phyloP scores from a whole-genome alignment of 2,888 invertebrate species.

The Amorpha juglandis region DNA sequence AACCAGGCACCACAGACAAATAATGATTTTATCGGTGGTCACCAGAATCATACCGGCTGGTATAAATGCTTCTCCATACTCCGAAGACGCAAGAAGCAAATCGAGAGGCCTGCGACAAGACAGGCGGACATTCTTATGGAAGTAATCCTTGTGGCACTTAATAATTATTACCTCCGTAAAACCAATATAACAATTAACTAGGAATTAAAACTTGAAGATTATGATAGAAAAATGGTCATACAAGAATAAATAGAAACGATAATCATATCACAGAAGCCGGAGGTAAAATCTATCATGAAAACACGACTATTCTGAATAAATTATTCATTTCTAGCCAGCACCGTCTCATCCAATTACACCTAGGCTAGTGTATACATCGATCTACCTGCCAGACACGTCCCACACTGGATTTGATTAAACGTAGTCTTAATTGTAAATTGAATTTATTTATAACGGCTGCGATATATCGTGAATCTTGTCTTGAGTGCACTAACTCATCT shows the following conservation, averaged over 20 bases:
- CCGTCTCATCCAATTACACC: constrained; percentile 8
- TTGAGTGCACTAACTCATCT: not conserved
- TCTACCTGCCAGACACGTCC: constrained; percentile 20
- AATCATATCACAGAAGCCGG: not conserved
- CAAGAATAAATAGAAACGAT: not conserved
- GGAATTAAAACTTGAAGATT: not conserved
- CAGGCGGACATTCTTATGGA: no score
- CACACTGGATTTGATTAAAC: constrained; percentile 9
- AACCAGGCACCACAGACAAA: no score
- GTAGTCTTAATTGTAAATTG: not conserved
- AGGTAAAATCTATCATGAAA: constrained; percentile 4
- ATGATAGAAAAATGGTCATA: not conserved
- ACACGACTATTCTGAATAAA: not conserved
- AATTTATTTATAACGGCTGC: not conserved
- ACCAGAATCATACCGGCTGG: no score
- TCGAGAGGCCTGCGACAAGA: no score
- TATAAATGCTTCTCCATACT: no score
- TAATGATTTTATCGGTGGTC: no score
- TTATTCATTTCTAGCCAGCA: not conserved
- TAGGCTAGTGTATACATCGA: not conserved
- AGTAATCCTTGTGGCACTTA: no score
- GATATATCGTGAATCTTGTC: not conserved
- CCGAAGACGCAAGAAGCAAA: no score
- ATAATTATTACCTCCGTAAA: no score
- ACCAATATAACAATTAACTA: not conserved